Base-by-base conservation (phyloP, 1,140 invertebrate species). In the Liolophura sinensis region DNA sequence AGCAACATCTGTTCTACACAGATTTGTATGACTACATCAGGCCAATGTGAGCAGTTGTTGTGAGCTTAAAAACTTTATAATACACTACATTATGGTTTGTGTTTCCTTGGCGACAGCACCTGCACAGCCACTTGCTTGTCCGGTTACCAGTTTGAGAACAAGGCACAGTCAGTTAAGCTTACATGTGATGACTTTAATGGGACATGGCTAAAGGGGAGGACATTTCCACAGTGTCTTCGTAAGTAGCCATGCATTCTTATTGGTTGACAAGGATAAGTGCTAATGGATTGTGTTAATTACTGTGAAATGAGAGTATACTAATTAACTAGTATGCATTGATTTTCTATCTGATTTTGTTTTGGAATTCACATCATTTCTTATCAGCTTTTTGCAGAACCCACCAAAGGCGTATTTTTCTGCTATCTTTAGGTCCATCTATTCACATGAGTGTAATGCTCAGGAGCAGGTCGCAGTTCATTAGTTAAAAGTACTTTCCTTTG, bases 111-210 rank as follows among this genome's bases (percentile, higher is more conserved):
- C n/a, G n/a, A n/a, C 73, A 77, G 73, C 24, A 65, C 59, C 0
- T 75, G 70, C 51, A 75, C 69, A 24, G 72, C 71, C 1, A 68
- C 63, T 1, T 75, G 68, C 64, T 61, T 72, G 40, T 20, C 27
- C 15, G 73, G 73, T 12, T 73, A 72, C 64, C 22, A 70, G 27
- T 73, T 74, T 61, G 47, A 64, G 51, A 64, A 56, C 58, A 51
- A 62, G 15, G 52, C 71, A 22, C 46, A 40, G 3, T 63, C 69
- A 4, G 60, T 71, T 48, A 62, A 69, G 0, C 60, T 64, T n/a
- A 60, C 57, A 48, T 74, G 73, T 67, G 70, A 72, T 31, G 50
- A 49, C 7, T 66, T 64, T 48, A 62, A 64, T 20, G 70, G 70
- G 24, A 31, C 63, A 25, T 74, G 67, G 31, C 67, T 65, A 52